A percentile compares a stretch with the other conserved stretches of the same genome.
These are phyloP conservation scores for Gandaritis pyraliata DNA, from an alignment of 2,888 invertebrate species.

Conservation along the genomic window DNA sequence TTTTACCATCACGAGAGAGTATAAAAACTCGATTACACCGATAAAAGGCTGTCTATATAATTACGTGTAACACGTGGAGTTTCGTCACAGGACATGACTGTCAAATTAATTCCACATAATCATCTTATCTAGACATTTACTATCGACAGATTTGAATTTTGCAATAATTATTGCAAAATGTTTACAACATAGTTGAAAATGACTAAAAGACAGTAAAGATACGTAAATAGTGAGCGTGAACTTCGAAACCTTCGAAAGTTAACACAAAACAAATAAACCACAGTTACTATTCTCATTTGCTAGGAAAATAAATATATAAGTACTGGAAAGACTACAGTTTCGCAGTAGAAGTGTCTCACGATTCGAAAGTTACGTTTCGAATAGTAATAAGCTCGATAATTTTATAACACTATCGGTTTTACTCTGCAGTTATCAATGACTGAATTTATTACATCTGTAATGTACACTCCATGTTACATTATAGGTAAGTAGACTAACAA, in stretches of 20 bases:
- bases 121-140: conserved; percentile 7
- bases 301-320: neutral
- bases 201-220: neutral
- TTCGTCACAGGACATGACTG: neutral
- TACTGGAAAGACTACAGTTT: neutral
- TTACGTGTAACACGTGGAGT: neutral
- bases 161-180: conserved; percentile 15
- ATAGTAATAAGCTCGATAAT: conserved; percentile 5
- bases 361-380: conserved; percentile 6
- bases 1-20: neutral
- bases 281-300: too few species aligned
- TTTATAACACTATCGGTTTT: conserved; percentile 6
- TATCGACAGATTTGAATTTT: conserved; percentile 19
- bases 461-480: conserved; percentile 7
- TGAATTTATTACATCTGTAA: conserved; percentile 13
- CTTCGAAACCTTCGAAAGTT: too few species aligned
- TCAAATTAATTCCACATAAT: conserved; percentile 1
- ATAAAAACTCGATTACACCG: too few species aligned
- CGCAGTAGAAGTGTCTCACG: neutral
- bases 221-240: neutral
- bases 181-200: neutral
- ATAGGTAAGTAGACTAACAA: conserved; percentile 20
- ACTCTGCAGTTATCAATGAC: conserved; percentile 5
- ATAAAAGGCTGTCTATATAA: neutral
- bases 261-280: too few species aligned